A percentile compares a stretch with the other conserved stretches of the same genome.
Evolutionary conservation across 2,888 invertebrate species (phyloP).

Genomic region (Papilio gigon): DNA sequence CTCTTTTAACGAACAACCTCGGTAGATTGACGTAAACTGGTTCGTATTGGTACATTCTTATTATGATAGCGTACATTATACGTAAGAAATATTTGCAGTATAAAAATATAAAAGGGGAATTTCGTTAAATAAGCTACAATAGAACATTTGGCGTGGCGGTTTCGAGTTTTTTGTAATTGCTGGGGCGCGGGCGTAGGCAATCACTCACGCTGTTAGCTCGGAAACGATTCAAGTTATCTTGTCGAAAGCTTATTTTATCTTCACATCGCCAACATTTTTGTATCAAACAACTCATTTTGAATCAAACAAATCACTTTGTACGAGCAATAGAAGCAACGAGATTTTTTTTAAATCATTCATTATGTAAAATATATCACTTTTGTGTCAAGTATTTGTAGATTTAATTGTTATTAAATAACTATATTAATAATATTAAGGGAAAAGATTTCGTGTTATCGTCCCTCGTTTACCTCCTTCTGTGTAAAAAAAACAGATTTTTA

Average conservation of each 20-base stretch:
- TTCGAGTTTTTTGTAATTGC: conserved; percentile 23
- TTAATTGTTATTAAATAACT: too few species aligned
- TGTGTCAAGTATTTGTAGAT: too few species aligned
- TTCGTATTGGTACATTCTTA: too few species aligned
- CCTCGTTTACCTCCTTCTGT: too few species aligned
- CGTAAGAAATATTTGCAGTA: not conserved
- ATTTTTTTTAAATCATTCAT: too few species aligned
- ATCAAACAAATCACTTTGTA: not conserved
- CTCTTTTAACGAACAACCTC: too few species aligned
- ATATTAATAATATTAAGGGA: too few species aligned
- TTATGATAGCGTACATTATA: too few species aligned
- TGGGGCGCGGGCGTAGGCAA: conserved; percentile 17
- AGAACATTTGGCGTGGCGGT: conserved; percentile 7
- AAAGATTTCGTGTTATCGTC: too few species aligned
- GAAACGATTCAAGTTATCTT: conserved; percentile 24
- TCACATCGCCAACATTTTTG: conserved; percentile 1
- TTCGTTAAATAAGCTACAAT: conserved; percentile 6
- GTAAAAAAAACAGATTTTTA: too few species aligned
- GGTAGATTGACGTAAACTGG: too few species aligned
- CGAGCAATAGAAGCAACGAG: not conserved
- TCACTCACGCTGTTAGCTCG: conserved; percentile 23
- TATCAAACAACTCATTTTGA: conserved; percentile 12
- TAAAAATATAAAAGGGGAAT: not conserved
- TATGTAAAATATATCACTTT: too few species aligned
- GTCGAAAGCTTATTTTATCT: conserved; percentile 22